Base-by-base conservation (phyloP, 2,888 invertebrate genomes). In the Trichogramma dendrolimi region DNA sequence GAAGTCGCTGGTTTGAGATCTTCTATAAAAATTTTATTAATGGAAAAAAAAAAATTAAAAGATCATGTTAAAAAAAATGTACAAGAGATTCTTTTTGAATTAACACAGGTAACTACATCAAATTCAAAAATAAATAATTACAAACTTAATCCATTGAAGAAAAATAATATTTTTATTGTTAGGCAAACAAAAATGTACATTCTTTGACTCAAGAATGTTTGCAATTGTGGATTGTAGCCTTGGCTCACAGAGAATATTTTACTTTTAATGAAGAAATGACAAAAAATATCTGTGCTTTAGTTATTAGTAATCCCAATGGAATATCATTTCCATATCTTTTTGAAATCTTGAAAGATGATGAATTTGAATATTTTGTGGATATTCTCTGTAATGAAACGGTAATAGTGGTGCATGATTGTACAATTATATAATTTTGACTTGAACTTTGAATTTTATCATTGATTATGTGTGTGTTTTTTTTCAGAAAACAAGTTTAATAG, bases 1-100 rank as follows among this genome's bases (percentile, higher is more conserved):
- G 70, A 74, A 53, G 56, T 75, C n/a, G 70, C 69, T 62, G 68
- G 66, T 39, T 67, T 78, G 46, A 70, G 61, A 58, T 49, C 72
- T n/a, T 55, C 73, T 51, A 60, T 77, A 7, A 73, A 71, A 68
- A 40, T 47, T 10, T 47, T 69, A 47, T 62, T 68, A 41, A 60
- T 68, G 11, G 58, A 63, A 6, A 63, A 67, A 40, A 65, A 67
- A 41, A 66, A 70, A 27, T 53, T 73, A 42, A 63, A 69, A 41
- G 67, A 68, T 39, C 58, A 63, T 48, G 60, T 75, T 5, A 68
- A 71, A 41, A 43, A 66, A 47, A 54, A 60, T 27, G 60, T 70
- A 10, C 66, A 71, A 48, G 61, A 55, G 53, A 68, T 64, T 38
- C 59, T 76, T 6, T n/a, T 61, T 27, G 63, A 64, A 38, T 66